Conservation (phyloP, 2,888 invertebrate species). For the Gasteruption jaculator region DNA sequence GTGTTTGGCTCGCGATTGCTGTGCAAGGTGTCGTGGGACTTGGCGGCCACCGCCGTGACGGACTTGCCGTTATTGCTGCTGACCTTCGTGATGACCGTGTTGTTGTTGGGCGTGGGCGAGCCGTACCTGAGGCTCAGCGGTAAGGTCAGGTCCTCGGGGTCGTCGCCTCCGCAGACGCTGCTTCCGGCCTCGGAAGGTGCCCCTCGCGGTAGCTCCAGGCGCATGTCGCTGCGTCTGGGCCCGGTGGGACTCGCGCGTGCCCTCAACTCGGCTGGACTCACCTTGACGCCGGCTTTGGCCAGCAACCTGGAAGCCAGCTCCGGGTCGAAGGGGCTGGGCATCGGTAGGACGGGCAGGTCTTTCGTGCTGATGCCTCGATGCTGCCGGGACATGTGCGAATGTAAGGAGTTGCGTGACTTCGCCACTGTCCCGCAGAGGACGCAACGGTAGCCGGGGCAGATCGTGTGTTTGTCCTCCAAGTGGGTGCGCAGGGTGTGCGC, state of each 20-base stretch:
- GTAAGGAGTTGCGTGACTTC: slow-evolving; percentile 85
- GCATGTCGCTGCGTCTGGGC: slow-evolving; percentile 70
- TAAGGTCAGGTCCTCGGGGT: slow-evolving; percentile 78
- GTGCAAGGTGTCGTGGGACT: slow-evolving; percentile 63
- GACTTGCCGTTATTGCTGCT: slow-evolving; percentile 32
- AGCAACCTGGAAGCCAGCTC: slow-evolving; percentile 76
- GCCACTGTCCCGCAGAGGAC: slow-evolving; percentile 90
- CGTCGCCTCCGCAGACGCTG: slow-evolving; percentile 74
- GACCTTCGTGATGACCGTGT: slow-evolving; percentile 49
- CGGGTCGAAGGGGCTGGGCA: slow-evolving; percentile 90
- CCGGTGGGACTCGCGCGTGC: slow-evolving; percentile 85
- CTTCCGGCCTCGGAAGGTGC: slow-evolving; percentile 67
- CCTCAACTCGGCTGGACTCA: slow-evolving; percentile 76
- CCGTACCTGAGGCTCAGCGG: slow-evolving; percentile 60
- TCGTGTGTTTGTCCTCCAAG: slow-evolving; percentile 88
- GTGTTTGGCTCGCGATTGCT: slow-evolving; percentile 67
- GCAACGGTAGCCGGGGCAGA: slow-evolving; percentile 88
- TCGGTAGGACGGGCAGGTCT: slow-evolving; percentile 85
- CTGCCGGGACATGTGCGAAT: slow-evolving; percentile 91
- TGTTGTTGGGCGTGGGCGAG: slow-evolving; percentile 62
- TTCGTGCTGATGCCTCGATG: slow-evolving; percentile 91
- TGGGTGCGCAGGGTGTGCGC: slow-evolving; percentile 89
- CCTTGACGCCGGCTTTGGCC: slow-evolving; percentile 85
- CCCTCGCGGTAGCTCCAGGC: slow-evolving; percentile 70
- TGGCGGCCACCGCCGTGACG: slow-evolving; percentile 61